These are phyloP conservation scores for Psephotus haematonotus DNA, from an alignment of 2,113 vertebrate genomes.

Conservation along the genomic window DNA sequence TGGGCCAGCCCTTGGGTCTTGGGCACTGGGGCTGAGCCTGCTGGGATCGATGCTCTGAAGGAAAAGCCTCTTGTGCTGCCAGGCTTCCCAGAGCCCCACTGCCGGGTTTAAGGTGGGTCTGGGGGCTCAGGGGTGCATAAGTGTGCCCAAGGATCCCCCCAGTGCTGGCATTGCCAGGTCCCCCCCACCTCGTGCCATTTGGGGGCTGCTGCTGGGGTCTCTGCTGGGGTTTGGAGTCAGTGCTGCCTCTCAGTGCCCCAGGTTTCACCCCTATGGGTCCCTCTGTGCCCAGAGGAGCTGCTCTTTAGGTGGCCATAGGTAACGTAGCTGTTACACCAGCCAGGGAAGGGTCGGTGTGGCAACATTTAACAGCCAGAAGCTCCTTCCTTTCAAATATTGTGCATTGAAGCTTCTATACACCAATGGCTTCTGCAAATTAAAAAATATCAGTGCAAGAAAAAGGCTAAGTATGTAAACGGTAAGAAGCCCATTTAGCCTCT, in stretches of 20 bases:
- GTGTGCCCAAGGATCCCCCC: neutral
- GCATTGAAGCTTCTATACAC: neutral
- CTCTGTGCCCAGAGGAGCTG: rapidly evolving
- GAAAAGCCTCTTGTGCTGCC: neutral
- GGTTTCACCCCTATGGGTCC: neutral
- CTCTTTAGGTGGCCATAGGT: neutral
- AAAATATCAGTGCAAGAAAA: neutral
- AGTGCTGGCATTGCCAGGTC: neutral
- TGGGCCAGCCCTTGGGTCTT: neutral
- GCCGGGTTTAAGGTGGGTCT: neutral
- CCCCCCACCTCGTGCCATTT: rapidly evolving
- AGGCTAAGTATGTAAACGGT: neutral
- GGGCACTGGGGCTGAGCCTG: rapidly evolving
- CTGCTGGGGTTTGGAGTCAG: neutral
- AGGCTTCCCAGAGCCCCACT: neutral
- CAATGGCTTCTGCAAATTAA: neutral
- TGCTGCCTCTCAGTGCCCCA: neutral
- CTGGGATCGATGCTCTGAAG: neutral
- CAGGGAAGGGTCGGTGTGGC: neutral
- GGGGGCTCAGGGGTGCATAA: rapidly evolving
- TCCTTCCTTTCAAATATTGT: neutral
- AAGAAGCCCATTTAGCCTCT: neutral
- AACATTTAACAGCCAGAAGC: neutral
- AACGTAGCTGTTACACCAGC: neutral
- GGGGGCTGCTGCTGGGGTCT: neutral